phyloP scores from a whole-genome alignment of 2,113 vertebrate species.

The Tachysurus fulvidraco region DNA sequence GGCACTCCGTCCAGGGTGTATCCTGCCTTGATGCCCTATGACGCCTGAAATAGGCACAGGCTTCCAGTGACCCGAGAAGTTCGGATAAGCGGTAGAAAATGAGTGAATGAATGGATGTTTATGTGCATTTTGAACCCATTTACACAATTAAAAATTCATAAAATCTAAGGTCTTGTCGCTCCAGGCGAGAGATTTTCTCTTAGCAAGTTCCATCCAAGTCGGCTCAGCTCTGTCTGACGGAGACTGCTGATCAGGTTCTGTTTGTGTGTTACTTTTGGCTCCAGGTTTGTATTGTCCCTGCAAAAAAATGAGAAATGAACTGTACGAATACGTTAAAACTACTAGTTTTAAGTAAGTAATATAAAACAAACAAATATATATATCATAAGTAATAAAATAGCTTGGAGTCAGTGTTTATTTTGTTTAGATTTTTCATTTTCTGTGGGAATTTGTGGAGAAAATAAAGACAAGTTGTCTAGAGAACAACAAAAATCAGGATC shows the following conservation, averaged over 20 bases:
- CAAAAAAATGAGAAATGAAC: neutral
- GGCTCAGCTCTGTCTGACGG: conserved; percentile 69
- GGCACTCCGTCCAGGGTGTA: too few species aligned
- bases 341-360: neutral
- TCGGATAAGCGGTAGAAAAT: too few species aligned
- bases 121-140: neutral
- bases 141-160: neutral
- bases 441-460: neutral
- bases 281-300: conserved; percentile 19
- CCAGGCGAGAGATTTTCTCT: conserved; percentile 88
- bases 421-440: too few species aligned
- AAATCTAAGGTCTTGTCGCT: conserved; percentile 73
- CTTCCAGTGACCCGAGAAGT: too few species aligned
- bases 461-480: neutral
- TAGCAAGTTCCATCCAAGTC: conserved; percentile 87
- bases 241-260: conserved; percentile 45
- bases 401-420: too few species aligned
- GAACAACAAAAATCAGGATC: neutral
- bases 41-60: too few species aligned
- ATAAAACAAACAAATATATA: neutral
- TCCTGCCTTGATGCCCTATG: too few species aligned
- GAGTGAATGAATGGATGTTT: too few species aligned
- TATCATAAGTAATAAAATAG: too few species aligned
- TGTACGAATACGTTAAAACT: neutral
- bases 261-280: conserved; percentile 14